These are phyloP conservation scores for Channa striata DNA, from an alignment of 2,797 vertebrate species.

Conservation along the genomic window DNA sequence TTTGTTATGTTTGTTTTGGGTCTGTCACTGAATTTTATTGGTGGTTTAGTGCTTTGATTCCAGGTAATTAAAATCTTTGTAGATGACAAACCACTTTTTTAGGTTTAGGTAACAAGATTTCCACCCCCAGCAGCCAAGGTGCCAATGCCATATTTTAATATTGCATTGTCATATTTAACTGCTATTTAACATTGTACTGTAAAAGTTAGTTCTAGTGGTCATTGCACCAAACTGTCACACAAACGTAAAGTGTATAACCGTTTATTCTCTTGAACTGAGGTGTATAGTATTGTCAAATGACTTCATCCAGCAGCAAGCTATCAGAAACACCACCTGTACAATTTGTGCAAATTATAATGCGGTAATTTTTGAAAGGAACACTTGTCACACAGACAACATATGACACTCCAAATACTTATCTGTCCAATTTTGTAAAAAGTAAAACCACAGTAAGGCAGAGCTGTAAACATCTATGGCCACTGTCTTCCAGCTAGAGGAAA, in stretches of 20 bases:
- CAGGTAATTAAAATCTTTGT: too few relatives aligned
- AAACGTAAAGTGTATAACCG: conserved; percentile 30
- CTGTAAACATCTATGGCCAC: conserved; percentile 8
- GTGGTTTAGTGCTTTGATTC: background rate
- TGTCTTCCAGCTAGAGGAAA: conserved; percentile 15
- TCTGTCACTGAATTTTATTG: too few relatives aligned
- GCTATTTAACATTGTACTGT: background rate
- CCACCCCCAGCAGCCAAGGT: background rate
- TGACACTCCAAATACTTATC: background rate
- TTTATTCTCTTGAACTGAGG: conserved; percentile 64
- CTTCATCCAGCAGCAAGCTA: conserved; percentile 55
- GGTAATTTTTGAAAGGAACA: conserved; percentile 40
- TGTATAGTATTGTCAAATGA: conserved; percentile 45
- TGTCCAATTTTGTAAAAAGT: conserved; percentile 12
- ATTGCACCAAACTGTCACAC: background rate
- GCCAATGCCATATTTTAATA: background rate
- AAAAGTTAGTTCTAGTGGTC: background rate
- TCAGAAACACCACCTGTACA: conserved; percentile 38
- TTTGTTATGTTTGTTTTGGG: background rate
- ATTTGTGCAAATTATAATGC: conserved; percentile 62
- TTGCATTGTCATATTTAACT: background rate
- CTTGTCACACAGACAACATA: conserved; percentile 48
- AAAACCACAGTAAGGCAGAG: conserved; percentile 37
- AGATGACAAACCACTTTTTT: too few relatives aligned
- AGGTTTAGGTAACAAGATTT: background rate